phyloP scores from a whole-genome alignment of 1,140 invertebrate genomes.

The Solenopsis invicta region DNA sequence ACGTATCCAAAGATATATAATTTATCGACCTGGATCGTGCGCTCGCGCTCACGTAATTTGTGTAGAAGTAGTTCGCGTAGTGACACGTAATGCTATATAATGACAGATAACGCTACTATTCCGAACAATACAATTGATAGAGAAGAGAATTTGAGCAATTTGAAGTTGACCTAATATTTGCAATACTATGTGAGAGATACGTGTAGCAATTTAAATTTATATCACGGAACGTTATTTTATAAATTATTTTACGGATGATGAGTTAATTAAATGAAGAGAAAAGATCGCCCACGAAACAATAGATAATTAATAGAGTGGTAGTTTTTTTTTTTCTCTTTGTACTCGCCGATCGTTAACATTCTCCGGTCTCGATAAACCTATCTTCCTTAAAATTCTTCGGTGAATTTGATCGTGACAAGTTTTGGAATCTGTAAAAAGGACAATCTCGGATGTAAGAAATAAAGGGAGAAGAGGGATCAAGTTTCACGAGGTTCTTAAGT shows the following conservation, averaged over 20 bases:
- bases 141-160: not conserved
- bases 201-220: not conserved
- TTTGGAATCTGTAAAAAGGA: slow-evolving; percentile 67
- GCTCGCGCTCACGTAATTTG: not conserved
- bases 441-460: slow-evolving; percentile 69
- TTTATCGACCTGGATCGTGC: slow-evolving; percentile 16
- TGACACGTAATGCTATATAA: not conserved
- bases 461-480: slow-evolving; percentile 64
- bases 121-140: not conserved
- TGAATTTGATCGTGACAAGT: slow-evolving; percentile 73
- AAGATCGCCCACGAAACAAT: not conserved
- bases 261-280: not conserved
- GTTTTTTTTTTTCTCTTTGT: not conserved
- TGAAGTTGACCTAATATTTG: not conserved
- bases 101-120: slow-evolving; percentile 12
- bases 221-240: not conserved
- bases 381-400: slow-evolving; percentile 68
- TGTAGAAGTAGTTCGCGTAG: not conserved
- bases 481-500: slow-evolving; percentile 74
- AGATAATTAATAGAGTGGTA: slow-evolving; percentile 24
- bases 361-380: slow-evolving; percentile 65
- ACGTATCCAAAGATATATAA: slow-evolving; percentile 20
- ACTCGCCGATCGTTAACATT: slow-evolving; percentile 58
- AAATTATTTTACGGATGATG: not conserved
- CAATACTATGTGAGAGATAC: not conserved